phyloP scores from a whole-genome alignment of 2,113 vertebrate species.

The Poecile atricapillus region DNA sequence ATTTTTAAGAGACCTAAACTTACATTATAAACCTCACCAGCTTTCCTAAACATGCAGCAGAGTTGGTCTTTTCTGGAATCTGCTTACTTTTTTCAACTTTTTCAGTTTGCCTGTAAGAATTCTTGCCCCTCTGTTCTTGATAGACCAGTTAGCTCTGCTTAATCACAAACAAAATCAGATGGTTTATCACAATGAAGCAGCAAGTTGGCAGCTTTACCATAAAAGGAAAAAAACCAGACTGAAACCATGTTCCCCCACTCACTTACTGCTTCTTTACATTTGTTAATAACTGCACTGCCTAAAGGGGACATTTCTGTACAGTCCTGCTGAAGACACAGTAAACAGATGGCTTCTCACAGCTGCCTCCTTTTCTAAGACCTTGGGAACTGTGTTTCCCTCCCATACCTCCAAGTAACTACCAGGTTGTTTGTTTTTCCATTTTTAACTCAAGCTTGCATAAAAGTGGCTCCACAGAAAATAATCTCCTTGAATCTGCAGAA shows the following conservation, averaged over 20 bases:
- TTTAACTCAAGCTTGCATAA: slow-evolving; percentile 10
- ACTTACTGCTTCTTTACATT: slow-evolving; percentile 45
- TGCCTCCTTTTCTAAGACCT: slow-evolving; percentile 8
- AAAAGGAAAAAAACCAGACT: slow-evolving; percentile 70
- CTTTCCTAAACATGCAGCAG: neutral
- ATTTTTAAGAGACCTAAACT: neutral
- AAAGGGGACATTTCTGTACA: slow-evolving; percentile 14
- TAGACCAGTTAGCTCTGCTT: slow-evolving; percentile 52
- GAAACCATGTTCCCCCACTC: neutral
- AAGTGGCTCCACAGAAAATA: slow-evolving; percentile 31
- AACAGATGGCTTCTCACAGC: slow-evolving; percentile 3
- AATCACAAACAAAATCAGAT: slow-evolving; percentile 60
- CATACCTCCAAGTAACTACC: neutral
- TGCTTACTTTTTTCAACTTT: neutral
- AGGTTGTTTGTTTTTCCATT: slow-evolving; percentile 54
- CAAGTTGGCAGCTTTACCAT: slow-evolving; percentile 70
- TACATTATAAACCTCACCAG: neutral
- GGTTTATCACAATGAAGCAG: slow-evolving; percentile 59
- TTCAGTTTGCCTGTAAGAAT: neutral
- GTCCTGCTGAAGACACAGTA: neutral
- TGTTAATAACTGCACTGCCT: slow-evolving; percentile 11
- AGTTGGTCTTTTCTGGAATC: neutral
- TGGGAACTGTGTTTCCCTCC: slow-evolving; percentile 8
- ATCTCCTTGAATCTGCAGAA: neutral
- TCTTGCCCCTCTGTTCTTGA: neutral